A percentile compares a stretch with the other conserved stretches of the same genome.
phyloP scores from a whole-genome alignment of 2,113 vertebrate genomes.

The Opisthocomus hoazin region DNA sequence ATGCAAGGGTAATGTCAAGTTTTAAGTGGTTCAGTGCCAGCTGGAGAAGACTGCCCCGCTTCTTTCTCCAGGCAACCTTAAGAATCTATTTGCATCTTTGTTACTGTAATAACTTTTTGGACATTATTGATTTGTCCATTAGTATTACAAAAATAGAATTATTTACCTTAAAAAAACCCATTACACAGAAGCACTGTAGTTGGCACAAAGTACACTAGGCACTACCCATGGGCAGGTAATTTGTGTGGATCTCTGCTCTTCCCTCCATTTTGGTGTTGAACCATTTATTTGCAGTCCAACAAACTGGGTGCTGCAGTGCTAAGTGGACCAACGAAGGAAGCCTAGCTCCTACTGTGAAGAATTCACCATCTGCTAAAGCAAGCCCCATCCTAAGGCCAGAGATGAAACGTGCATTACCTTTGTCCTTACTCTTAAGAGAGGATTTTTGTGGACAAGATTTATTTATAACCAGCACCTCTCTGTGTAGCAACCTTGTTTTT shows the following conservation, averaged over 20 bases:
- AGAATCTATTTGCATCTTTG: neutral
- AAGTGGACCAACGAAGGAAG: too few relatives aligned
- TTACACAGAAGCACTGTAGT: neutral
- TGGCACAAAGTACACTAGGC: neutral
- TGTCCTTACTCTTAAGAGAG: neutral
- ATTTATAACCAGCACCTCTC: constrained; percentile 5
- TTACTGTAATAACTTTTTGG: neutral
- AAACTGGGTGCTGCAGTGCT: neutral
- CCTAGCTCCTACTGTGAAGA: neutral
- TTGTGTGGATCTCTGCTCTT: too few relatives aligned
- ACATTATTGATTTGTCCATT: neutral
- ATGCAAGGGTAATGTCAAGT: accelerated
- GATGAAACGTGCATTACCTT: neutral
- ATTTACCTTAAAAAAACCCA: neutral
- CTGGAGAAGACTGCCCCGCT: neutral
- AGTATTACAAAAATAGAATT: neutral
- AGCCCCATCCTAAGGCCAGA: neutral
- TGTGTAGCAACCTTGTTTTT: constrained; percentile 16
- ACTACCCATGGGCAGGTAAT: neutral
- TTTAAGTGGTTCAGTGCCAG: neutral
- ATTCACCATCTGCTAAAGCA: neutral
- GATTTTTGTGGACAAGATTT: neutral
- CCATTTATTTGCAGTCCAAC: too few relatives aligned
- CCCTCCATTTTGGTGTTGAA: neutral
- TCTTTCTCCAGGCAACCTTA: neutral